phyloP scores from a whole-genome alignment of 92 coral and sea anemone species.

The Parazoanthus darwini region DNA sequence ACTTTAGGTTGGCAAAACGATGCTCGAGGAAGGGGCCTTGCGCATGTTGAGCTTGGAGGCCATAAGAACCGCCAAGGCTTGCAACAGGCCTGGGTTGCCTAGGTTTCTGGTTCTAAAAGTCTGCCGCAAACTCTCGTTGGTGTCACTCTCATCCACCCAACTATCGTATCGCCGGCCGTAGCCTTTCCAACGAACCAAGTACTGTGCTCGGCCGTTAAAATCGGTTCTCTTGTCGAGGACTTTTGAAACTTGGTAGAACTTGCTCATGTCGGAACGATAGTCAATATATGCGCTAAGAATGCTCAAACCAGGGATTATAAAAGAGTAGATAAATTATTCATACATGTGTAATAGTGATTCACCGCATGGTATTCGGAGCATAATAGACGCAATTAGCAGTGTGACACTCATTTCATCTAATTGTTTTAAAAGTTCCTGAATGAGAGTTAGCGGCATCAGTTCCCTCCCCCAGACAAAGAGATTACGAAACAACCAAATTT shows the following conservation, averaged over 20 bases:
- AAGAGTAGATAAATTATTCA: neutral
- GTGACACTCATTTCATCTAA: too few relatives aligned
- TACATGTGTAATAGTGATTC: too few relatives aligned
- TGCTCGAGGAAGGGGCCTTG: too few relatives aligned
- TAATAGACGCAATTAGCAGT: too few relatives aligned
- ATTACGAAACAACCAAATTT: too few relatives aligned
- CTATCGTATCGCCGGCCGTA: slow-evolving; percentile 37
- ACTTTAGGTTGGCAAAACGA: too few relatives aligned
- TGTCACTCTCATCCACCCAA: slow-evolving; percentile 48
- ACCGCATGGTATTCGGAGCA: too few relatives aligned
- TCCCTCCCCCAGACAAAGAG: too few relatives aligned
- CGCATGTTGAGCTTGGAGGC: too few relatives aligned
- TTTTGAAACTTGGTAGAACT: slow-evolving; percentile 21
- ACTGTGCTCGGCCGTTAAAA: slow-evolving; percentile 41
- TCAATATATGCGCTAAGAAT: neutral
- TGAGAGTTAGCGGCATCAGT: too few relatives aligned
- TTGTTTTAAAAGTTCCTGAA: too few relatives aligned
- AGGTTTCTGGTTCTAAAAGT: slow-evolving; percentile 15
- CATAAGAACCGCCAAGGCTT: slow-evolving; percentile 12
- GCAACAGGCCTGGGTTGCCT: slow-evolving; percentile 35
- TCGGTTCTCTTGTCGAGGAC: slow-evolving; percentile 40
- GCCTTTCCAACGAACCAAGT: slow-evolving; percentile 46
- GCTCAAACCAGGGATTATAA: neutral
- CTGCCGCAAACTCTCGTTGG: neutral
- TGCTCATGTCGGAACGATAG: neutral